A percentile compares a stretch with the other conserved stretches of the same genome.
Evolutionary conservation across 1,140 invertebrate species (phyloP).

Genomic region (Colletes gigas): DNA sequence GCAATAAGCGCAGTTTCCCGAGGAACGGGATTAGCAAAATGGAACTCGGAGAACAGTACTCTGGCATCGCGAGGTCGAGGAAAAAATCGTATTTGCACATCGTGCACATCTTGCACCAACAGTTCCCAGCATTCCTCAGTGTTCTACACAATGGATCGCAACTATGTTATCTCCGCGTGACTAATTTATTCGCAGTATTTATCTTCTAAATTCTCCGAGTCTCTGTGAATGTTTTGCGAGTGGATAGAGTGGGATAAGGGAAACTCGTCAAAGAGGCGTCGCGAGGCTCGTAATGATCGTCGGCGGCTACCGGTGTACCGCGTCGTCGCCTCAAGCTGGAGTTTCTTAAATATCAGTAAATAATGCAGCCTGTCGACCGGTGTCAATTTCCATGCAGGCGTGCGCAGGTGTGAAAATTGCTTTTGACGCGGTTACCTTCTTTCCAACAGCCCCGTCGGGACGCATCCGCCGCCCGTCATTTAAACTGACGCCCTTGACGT

Average conservation of each 20-base stretch:
- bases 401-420: constrained; percentile 43
- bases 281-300: constrained; percentile 11
- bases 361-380: constrained; percentile 20
- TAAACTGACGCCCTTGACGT: constrained; percentile 5
- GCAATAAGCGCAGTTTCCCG: no score
- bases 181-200: neutral
- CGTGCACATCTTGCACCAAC: no score
- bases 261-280: neutral
- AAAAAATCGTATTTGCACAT: no score
- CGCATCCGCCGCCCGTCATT: neutral
- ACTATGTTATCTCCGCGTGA: no score
- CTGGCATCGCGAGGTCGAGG: no score
- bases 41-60: no score
- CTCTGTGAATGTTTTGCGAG: neutral
- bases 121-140: no score
- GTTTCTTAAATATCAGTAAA: constrained; percentile 54
- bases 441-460: constrained; percentile 10
- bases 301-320: constrained; percentile 38
- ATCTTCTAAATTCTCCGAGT: neutral
- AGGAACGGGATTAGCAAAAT: no score
- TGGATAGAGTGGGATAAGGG: neutral
- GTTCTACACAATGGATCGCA: no score
- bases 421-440: constrained; percentile 39
- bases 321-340: constrained; percentile 23
- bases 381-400: constrained; percentile 30